These are phyloP conservation scores for Leuciscus waleckii DNA, from an alignment of 2,797 vertebrate genomes.

Conservation along the genomic window DNA sequence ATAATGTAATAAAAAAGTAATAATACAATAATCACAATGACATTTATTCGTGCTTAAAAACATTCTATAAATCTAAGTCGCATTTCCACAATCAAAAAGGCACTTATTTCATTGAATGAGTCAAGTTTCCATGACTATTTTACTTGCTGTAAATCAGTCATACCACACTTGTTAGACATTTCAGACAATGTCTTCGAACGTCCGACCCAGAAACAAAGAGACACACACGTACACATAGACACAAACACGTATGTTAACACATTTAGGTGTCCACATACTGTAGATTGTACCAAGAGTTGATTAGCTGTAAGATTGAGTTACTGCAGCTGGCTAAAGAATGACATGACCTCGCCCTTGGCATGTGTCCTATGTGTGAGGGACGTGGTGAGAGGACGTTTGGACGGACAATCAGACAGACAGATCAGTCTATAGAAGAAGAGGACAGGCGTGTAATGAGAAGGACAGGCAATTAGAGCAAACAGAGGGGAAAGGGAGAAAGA, in stretches of 20 bases:
- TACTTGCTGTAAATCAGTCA: conserved; percentile 4
- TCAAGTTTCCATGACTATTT: neutral
- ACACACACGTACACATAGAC: conserved; percentile 57
- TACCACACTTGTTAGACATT: conserved; percentile 20
- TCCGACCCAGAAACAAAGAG: conserved; percentile 47
- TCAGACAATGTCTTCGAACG: conserved; percentile 1
- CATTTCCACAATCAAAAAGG: neutral
- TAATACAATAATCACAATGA: neutral
- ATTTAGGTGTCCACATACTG: conserved; percentile 65
- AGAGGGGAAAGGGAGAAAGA: conserved; percentile 58
- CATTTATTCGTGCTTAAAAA: neutral
- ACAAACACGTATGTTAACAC: conserved; percentile 63
- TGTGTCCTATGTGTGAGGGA: conserved; percentile 58
- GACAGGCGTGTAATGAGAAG: conserved; percentile 56
- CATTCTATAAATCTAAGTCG: neutral
- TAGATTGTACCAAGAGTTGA: conserved; percentile 54
- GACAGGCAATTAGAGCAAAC: conserved; percentile 57
- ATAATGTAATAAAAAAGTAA: neutral
- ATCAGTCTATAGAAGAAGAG: conserved; percentile 49
- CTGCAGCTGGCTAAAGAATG: conserved; percentile 39
- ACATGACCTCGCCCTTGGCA: conserved; percentile 40
- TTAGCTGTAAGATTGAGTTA: conserved; percentile 40
- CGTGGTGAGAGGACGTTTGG: conserved; percentile 24
- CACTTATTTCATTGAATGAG: neutral
- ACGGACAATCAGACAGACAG: conserved; percentile 43